Evolutionary conservation across 2,888 invertebrate genomes (phyloP).

Genomic region (Xestia ashworthii): DNA sequence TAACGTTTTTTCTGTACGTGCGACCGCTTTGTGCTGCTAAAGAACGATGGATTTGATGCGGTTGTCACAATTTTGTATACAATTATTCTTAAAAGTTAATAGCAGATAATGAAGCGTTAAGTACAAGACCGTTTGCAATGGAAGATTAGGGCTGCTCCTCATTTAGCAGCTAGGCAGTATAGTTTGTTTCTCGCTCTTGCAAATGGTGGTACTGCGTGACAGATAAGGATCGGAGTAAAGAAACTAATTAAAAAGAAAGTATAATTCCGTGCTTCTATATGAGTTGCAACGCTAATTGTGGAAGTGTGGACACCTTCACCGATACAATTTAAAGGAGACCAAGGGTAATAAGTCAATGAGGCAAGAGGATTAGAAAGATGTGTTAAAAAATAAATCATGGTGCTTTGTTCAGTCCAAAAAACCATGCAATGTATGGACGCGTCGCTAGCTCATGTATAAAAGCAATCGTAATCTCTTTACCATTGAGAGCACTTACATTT

Average conservation of each 20-base stretch:
- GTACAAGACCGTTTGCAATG: background rate
- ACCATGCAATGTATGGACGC: background rate
- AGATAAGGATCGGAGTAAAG: background rate
- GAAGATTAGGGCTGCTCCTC: background rate
- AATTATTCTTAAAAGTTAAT: background rate
- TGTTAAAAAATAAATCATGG: background rate
- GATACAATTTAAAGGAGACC: background rate
- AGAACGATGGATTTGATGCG: no score
- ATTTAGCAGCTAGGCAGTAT: background rate
- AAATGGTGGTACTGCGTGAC: background rate
- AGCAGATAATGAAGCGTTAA: background rate
- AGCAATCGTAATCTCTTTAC: no score
- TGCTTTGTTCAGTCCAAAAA: background rate
- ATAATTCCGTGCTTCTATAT: background rate
- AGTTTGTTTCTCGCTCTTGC: background rate
- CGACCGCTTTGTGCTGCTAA: no score
- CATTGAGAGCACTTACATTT: background rate
- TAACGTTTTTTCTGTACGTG: no score
- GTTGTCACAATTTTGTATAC: background rate
- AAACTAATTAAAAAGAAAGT: background rate
- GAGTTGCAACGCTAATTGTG: background rate
- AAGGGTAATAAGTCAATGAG: background rate
- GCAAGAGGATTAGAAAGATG: background rate
- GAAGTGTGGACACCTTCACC: background rate
- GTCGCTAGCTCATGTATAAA: background rate